Conservation (phyloP, 1,140 invertebrate species). For the Homarus americanus region DNA sequence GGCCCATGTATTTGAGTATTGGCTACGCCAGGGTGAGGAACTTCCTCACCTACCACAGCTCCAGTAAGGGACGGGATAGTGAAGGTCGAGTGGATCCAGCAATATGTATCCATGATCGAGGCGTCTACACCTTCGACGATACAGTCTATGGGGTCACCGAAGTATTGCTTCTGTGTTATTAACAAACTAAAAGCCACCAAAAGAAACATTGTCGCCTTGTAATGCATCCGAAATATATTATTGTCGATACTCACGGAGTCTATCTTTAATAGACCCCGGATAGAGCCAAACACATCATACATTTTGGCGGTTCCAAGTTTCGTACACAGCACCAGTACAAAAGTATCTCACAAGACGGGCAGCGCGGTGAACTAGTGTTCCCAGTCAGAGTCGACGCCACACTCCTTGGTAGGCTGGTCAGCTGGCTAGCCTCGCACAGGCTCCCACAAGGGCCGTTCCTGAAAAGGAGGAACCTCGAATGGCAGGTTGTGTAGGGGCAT, state of each 20-base stretch:
- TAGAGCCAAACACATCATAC: constrained; percentile 96
- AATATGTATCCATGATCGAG: constrained; percentile 95
- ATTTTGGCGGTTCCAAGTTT: constrained; percentile 79
- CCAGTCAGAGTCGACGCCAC: not conserved
- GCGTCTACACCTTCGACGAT: constrained; percentile 92
- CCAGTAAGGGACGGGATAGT: constrained; percentile 86
- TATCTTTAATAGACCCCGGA: constrained; percentile 93
- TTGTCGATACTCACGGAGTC: constrained; percentile 95
- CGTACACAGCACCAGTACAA: not conserved
- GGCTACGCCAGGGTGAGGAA: constrained; percentile 82
- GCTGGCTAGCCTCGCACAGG: constrained; percentile 56
- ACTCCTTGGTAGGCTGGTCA: not conserved
- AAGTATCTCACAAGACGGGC: no score
- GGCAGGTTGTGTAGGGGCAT: no score
- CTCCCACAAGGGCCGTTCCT: constrained; percentile 50
- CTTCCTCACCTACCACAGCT: constrained; percentile 82
- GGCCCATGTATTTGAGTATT: constrained; percentile 76
- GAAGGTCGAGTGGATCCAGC: constrained; percentile 97
- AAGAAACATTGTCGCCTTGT: constrained; percentile 95
- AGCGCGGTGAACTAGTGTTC: not conserved
- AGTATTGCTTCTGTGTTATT: constrained; percentile 96
- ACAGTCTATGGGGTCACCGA: constrained; percentile 96
- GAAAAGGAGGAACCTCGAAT: constrained; percentile 13
- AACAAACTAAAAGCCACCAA: constrained; percentile 94
- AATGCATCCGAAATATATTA: constrained; percentile 95